Base-by-base conservation (phyloP, 2,113 vertebrate species). In the Ciconia stormi region DNA sequence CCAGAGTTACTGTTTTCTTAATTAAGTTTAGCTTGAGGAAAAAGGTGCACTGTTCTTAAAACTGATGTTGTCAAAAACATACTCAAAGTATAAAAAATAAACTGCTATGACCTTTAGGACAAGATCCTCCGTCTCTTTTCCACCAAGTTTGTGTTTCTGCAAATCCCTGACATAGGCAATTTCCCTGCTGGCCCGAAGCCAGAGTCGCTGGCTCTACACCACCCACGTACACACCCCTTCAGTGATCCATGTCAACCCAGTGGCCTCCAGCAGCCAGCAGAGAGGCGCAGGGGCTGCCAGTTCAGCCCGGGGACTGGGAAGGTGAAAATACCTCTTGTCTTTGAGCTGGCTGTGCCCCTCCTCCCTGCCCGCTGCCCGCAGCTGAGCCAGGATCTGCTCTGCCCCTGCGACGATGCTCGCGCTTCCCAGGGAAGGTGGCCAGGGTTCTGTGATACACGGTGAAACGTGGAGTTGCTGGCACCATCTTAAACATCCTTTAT, bases 101-200 rank as follows among this genome's bases (percentile, higher is more conserved):
- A 69, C 50, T 0, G 0, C 40, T 87, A 1, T 61, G 74, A 90
- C 91, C 84, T 91, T 96, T 93, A 87, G 93, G 81, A 84, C 61
- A 69, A 46, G 78, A 94, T 95, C 89, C 62, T 90, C 90, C 8
- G 2, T 87, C 76, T 89, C 72, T 92, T 52, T 89, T 93, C 76
- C 69, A 93, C 59, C 72, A 20, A 7, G 65, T 72, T 58, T 72
- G 70, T 85, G 70, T 87, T 92, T 83, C 90, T 95, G 66, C 82
- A 96, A 93, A 93, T 82, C 89, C 91, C 91, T 95, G 93, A 95
- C 89, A 56, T 53, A 42, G 74, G 91, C 95, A 87, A 34, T 95
- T 96, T 96, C 87, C 84, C 91, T 50, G 66, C 82, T 97, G 95
- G 95, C 94, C 62, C 4, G 3, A 10, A 80, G 91, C 93, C 95